Evolutionary conservation across 2,888 invertebrate genomes (phyloP).

Genomic region (Glyphotaelius pellucidus): DNA sequence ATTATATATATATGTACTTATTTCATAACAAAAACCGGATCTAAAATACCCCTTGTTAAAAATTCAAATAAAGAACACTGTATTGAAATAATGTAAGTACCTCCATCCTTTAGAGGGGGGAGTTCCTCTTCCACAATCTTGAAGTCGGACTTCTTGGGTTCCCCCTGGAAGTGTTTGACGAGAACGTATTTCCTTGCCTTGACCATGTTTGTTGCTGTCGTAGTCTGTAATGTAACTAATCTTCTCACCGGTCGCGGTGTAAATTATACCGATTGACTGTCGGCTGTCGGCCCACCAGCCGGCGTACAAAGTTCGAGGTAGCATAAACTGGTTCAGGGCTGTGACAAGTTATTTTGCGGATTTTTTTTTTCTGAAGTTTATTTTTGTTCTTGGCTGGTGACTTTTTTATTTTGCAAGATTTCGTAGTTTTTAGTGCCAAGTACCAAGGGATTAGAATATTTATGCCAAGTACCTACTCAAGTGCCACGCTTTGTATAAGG

Average conservation of each 20-base stretch:
- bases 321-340: neutral
- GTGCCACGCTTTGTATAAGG: too few species aligned
- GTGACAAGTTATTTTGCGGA: neutral
- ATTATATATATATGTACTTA: too few species aligned
- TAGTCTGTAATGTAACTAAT: neutral
- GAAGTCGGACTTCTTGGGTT: constrained; percentile 82
- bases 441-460: too few species aligned
- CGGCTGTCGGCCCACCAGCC: neutral
- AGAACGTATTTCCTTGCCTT: constrained; percentile 81
- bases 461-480: too few species aligned
- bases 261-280: neutral
- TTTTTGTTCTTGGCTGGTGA: too few species aligned
- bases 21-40: too few species aligned
- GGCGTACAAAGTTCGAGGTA: neutral
- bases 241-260: neutral
- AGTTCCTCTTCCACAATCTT: constrained; percentile 83
- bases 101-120: constrained; percentile 82
- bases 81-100: constrained; percentile 71
- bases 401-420: too few species aligned
- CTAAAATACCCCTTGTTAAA: neutral
- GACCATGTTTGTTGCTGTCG: constrained; percentile 70
- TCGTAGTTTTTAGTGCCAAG: too few species aligned
- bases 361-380: too few species aligned
- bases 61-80: neutral
- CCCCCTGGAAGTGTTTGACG: constrained; percentile 81